A percentile compares a stretch with the other conserved stretches of the same genome.
These are phyloP conservation scores for Centropus bengalensis DNA, from an alignment of 2,113 vertebrate species.

Conservation along the genomic window DNA sequence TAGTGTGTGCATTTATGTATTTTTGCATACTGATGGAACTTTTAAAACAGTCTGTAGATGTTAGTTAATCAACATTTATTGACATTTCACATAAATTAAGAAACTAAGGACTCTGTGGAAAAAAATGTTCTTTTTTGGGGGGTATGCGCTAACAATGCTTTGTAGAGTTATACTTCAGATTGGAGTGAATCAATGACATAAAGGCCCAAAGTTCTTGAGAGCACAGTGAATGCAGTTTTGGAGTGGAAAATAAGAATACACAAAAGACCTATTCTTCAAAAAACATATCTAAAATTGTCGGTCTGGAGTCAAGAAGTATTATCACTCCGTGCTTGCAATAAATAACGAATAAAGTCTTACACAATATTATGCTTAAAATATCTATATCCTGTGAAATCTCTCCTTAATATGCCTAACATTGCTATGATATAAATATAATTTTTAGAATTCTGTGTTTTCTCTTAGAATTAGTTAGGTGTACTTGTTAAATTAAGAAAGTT, in stretches of 20 bases:
- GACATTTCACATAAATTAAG: background rate
- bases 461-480: background rate
- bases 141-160: background rate
- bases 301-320: background rate
- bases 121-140: rapidly evolving
- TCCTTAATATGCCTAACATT: background rate
- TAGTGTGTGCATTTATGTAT: background rate
- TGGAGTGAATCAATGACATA: background rate
- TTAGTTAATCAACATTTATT: background rate
- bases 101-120: background rate
- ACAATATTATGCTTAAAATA: background rate
- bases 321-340: background rate
- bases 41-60: background rate
- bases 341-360: background rate
- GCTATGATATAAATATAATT: background rate
- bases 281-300: background rate
- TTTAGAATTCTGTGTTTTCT: background rate
- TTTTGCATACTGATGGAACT: background rate
- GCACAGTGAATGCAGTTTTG: background rate
- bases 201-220: background rate
- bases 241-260: background rate
- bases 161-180: background rate
- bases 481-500: background rate
- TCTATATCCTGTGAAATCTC: background rate
- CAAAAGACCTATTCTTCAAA: background rate